These are phyloP conservation scores for Hyles lineata DNA, from an alignment of 2,888 invertebrate genomes.

Conservation along the genomic window DNA sequence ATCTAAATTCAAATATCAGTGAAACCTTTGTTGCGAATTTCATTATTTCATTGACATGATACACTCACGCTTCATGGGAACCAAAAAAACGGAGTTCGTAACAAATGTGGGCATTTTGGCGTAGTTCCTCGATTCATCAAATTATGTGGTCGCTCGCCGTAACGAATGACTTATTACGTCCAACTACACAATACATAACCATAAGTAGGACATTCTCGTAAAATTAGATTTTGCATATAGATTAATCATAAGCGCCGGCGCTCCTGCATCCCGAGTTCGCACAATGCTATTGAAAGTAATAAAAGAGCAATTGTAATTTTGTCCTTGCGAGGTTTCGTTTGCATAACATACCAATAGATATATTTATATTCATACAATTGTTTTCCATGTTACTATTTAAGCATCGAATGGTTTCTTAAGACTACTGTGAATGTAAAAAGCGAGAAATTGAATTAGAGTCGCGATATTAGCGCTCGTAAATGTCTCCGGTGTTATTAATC, in stretches of 20 bases:
- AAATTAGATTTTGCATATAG: conserved; percentile 44
- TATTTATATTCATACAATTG: background rate
- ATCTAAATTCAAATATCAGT: background rate
- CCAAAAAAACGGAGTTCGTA: conserved; percentile 49
- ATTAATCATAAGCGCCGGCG: conserved; percentile 53
- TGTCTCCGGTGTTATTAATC: conserved; percentile 7
- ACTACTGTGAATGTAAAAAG: background rate
- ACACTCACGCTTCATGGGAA: conserved; percentile 55
- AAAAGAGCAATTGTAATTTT: conserved; percentile 45
- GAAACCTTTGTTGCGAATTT: background rate
- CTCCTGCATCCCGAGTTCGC: conserved; percentile 48
- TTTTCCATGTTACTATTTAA: background rate
- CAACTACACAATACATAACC: conserved; percentile 26
- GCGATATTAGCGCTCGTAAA: background rate
- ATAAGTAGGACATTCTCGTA: conserved; percentile 12
- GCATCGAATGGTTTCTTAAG: background rate
- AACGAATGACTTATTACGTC: conserved; percentile 56
- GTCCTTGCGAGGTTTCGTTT: conserved; percentile 40
- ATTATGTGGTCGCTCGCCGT: conserved; percentile 58
- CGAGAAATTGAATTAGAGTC: background rate
- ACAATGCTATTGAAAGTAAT: conserved; percentile 47
- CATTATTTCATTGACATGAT: background rate
- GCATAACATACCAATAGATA: background rate
- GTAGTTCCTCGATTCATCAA: conserved; percentile 72
- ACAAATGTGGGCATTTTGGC: conserved; percentile 64